Conservation (phyloP, 2,888 invertebrate genomes). For the Callinectes sapidus region DNA sequence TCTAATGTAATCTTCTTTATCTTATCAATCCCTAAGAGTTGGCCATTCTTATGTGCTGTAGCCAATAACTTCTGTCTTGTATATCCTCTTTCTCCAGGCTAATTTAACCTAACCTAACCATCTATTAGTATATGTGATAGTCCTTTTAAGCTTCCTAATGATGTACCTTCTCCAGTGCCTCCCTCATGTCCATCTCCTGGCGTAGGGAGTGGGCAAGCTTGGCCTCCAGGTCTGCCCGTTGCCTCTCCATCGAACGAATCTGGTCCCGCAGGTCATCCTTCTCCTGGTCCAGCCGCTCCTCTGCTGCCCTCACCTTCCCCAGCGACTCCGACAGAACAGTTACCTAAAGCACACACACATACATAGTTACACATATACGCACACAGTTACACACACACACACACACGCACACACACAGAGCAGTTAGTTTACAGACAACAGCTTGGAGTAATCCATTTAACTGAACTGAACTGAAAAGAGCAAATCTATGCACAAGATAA, state of each 20-base stretch:
- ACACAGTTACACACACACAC: neutral
- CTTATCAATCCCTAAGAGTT: no score
- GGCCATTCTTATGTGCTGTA: no score
- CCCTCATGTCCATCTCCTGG: constrained; percentile 71
- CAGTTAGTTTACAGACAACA: no score
- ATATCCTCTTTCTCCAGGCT: no score
- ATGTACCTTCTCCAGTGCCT: constrained; percentile 69
- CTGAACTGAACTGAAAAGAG: no score
- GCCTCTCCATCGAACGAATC: constrained; percentile 64
- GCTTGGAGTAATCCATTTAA: no score
- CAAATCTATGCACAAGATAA: neutral
- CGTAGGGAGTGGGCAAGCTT: constrained; percentile 63
- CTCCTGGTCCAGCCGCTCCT: constrained; percentile 70
- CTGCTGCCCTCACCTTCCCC: constrained; percentile 71
- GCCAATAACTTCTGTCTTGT: no score
- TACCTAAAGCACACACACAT: constrained; percentile 48
- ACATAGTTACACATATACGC: neutral
- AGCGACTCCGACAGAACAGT: constrained; percentile 69
- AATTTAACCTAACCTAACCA: neutral
- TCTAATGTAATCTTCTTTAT: no score
- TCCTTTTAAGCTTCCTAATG: no score
- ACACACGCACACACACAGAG: no score
- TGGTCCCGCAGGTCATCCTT: constrained; percentile 70
- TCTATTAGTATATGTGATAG: no score
- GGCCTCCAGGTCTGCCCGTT: constrained; percentile 68